phyloP scores from a whole-genome alignment of 2,888 invertebrate species.

The Steinernema hermaphroditum region DNA sequence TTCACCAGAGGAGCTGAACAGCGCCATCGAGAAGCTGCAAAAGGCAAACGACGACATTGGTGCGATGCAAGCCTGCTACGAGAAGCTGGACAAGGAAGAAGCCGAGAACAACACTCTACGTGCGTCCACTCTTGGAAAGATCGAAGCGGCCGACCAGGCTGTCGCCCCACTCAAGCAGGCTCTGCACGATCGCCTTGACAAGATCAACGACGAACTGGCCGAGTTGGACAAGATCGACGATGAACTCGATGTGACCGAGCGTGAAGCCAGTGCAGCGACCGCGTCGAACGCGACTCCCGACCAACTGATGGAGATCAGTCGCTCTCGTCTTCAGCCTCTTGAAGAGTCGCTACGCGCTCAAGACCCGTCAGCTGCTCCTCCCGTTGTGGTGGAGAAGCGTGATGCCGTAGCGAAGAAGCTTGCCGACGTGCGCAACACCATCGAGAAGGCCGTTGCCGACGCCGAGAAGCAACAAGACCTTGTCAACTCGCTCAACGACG shows the following conservation, averaged over 20 bases:
- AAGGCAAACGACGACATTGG: conserved; percentile 5
- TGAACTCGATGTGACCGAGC: background rate
- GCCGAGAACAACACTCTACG: conserved; percentile 41
- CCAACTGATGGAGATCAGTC: conserved; percentile 34
- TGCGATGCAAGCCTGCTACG: conserved; percentile 19
- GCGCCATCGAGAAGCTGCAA: background rate
- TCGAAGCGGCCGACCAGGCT: conserved; percentile 27
- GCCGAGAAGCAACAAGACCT: conserved; percentile 38
- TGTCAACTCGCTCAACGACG: conserved; percentile 41
- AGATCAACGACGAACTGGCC: background rate
- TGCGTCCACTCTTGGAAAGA: conserved; percentile 38
- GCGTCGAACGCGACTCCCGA: conserved; percentile 34
- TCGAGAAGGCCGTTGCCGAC: conserved; percentile 37
- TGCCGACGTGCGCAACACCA: conserved; percentile 36
- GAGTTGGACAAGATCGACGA: background rate
- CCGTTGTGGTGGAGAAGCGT: conserved; percentile 41
- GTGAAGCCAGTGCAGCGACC: background rate
- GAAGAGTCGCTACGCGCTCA: conserved; percentile 32
- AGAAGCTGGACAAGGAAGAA: conserved; percentile 41
- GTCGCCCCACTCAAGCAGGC: conserved; percentile 41
- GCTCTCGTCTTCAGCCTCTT: conserved; percentile 1
- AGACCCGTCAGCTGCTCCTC: conserved; percentile 39
- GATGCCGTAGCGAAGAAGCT: conserved; percentile 41
- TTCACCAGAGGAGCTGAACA: background rate
- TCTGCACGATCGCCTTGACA: conserved; percentile 35